Evolutionary conservation across 2,888 invertebrate species (phyloP), one percentile per base, ranked within the genome.

Genomic region (Noctua comes): DNA sequence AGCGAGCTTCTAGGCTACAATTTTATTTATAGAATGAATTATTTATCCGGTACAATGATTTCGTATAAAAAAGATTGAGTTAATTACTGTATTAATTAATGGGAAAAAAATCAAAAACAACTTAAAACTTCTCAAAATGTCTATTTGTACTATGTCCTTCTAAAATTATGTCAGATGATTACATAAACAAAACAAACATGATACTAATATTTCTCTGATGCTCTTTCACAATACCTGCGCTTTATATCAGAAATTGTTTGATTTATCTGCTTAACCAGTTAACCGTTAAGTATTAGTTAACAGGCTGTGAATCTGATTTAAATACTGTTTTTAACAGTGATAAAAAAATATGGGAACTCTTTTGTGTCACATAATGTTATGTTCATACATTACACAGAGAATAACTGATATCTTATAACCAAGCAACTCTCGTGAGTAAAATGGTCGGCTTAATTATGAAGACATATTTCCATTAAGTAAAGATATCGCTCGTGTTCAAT

Each of bases 401-500:
- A 1, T 24, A 54, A 57, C 4, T 16, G 43, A 40, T 21, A 31
- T 48, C 13, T 51, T n/a, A 24, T 76, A 87, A 86, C 83, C 83
- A 84, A 86, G 74, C 76, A 75, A 8, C 46, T 57, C 76, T 77
- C 68, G 64, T 79, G 48, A 69, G 24, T 27, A 69, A 69, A 88
- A 69, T 83, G 79, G 87, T 88, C 84, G 83, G 86, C 84, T 92
- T 92, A 89, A 77, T 86, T 87, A 88, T 82, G 46, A 85, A 86
- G 74, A 84, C 82, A 84, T 83, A 86, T 88, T 89, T 89, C 84
- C 83, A 83, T 88, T 89, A 88, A 80, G 78, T 73, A 78, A 85
- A 86, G 80, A 82, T 71, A 82, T 76, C 73, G 70, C 57, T 84
- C 74, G 69, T 76, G 65, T 79, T 85, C 80, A 77, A 75, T 77